Base-by-base conservation (phyloP, 2,113 vertebrate genomes). In the Nannobrachium achirus region DNA sequence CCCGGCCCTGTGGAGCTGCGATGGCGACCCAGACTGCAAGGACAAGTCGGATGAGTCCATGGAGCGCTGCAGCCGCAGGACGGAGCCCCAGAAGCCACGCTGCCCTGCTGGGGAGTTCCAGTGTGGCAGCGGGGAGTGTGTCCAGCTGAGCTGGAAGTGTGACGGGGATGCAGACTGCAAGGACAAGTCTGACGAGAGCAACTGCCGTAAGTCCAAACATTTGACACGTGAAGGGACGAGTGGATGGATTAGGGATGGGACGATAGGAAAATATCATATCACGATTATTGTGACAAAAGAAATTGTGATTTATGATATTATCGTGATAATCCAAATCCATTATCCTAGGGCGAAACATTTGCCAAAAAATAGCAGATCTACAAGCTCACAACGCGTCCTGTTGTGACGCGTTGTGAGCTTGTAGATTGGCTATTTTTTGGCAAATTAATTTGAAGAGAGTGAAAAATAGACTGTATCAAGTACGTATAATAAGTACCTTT, bases 101-200 rank as follows among this genome's bases (percentile, higher is more conserved):
- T 99, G 98, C 1, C 85, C 89, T 0, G 83, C 89, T 1, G 88
- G 92, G 0, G 96, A 99, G 92, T 98, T 98, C 89, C 93, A 91
- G 85, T 99, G 98, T 1, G 81, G 92, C 52, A 98, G 93, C 0
- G 96, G 98, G 0, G 96, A 98, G 55, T 98, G 98, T 55, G 91
- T 99, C 75, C 97, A 95, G 80, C 92, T 94, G 63, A 95, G 94
- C 93, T 99, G 98, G 97, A 98, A 95, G 85, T 99, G 98, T 0
- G 98, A 99, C 0, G 97, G 97, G 0, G 97, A 97, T 0, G 92
- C 93, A 4, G 98, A 99, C 92, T 99, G 98, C 93, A 98, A 98
- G 86, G 98, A 99, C 89, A 96, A 96, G 81, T 98, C 97, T 0
- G 98, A 99, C 3, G 98, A 99, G 86, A 89, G 91, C 72, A 93